Percentiles rank a stretch among this genome's conserved stretches.
Conservation (phyloP, 1,140 invertebrate genomes). For the Ridgeia piscesae region DNA sequence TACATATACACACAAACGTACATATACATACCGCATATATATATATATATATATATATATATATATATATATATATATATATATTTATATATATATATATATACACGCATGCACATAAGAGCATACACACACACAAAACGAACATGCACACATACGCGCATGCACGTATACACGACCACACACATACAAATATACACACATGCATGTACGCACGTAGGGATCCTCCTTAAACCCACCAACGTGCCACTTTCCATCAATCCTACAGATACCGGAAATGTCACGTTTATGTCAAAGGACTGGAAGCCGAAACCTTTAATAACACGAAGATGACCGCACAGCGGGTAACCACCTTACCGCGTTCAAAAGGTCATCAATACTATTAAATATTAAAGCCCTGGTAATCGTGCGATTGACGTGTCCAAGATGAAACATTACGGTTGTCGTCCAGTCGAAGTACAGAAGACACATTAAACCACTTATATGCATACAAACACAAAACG, state of each 20-base stretch:
- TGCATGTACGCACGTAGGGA: too few relatives aligned
- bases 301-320: not conserved
- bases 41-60: too few relatives aligned
- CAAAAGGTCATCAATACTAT: not conserved
- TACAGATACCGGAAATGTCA: not conserved
- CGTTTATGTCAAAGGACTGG: not conserved
- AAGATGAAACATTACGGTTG: not conserved
- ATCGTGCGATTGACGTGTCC: not conserved
- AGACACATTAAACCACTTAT: not conserved
- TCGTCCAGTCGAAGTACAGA: not conserved
- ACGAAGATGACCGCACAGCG: not conserved
- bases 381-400: not conserved
- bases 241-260: not conserved
- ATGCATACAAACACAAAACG: too few relatives aligned
- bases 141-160: too few relatives aligned
- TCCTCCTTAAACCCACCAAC: not conserved
- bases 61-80: too few relatives aligned
- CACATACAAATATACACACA: too few relatives aligned
- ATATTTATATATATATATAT: too few relatives aligned
- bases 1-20: too few relatives aligned
- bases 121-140: too few relatives aligned
- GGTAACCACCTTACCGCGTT: not conserved
- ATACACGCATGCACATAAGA: too few relatives aligned
- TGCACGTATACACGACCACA: too few relatives aligned
- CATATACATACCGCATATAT: too few relatives aligned